Conservation (phyloP, 1,140 invertebrate species). For the Orussus abietinus region DNA sequence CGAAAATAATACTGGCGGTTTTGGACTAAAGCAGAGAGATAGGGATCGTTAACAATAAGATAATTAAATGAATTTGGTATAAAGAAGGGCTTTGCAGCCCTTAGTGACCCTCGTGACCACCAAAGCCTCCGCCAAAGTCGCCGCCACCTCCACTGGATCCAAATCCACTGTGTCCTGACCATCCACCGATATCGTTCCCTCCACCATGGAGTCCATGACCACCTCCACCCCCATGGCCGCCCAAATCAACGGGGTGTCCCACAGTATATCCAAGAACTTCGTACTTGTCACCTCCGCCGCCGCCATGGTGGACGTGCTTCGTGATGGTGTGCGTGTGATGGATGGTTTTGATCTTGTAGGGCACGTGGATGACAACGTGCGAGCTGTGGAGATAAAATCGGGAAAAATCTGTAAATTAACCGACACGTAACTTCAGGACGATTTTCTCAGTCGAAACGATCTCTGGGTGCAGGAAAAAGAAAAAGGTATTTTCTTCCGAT, state of each 20-base stretch:
- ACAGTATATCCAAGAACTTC: conserved; percentile 44
- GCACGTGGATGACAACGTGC: conserved; percentile 47
- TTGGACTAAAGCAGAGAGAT: too few relatives aligned
- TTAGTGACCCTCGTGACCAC: conserved; percentile 9
- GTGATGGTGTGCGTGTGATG: conserved; percentile 47
- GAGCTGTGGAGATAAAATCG: too few relatives aligned
- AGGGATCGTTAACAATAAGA: too few relatives aligned
- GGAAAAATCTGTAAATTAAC: too few relatives aligned
- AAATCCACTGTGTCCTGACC: conserved; percentile 29
- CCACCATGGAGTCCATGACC: conserved; percentile 17
- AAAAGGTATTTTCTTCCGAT: too few relatives aligned
- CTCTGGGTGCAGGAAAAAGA: too few relatives aligned
- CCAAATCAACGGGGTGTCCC: conserved; percentile 36
- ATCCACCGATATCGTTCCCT: conserved; percentile 33
- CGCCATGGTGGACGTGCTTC: conserved; percentile 41
- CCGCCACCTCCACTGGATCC: conserved; percentile 20
- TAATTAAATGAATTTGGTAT: too few relatives aligned
- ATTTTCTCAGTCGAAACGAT: too few relatives aligned
- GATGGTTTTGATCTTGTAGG: conserved; percentile 45
- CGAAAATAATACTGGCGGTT: too few relatives aligned
- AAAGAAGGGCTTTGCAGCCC: too few relatives aligned
- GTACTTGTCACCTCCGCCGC: conserved; percentile 34
- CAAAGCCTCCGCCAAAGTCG: conserved; percentile 9
- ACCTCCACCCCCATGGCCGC: conserved; percentile 20
- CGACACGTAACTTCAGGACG: too few relatives aligned